Conservation (phyloP, 2,888 invertebrate species). For the Hydrotaea diabolus region DNA sequence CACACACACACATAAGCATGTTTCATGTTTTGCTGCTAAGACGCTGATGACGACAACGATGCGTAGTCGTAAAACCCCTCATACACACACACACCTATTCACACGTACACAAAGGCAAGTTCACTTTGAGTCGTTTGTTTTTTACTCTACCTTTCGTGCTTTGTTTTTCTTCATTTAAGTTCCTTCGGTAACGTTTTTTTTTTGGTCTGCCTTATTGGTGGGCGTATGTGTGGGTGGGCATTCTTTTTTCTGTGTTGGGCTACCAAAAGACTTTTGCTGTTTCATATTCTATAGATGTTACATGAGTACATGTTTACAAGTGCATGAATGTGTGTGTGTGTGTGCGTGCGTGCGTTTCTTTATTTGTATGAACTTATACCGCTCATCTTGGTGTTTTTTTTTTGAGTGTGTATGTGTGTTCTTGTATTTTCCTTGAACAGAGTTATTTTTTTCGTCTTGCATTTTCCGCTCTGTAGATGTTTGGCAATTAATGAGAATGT, state of each 20-base stretch:
- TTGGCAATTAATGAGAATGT: constrained; percentile 1
- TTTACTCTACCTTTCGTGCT: constrained; percentile 16
- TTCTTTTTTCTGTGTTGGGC: constrained; percentile 3
- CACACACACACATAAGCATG: too few species aligned
- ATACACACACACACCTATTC: background rate
- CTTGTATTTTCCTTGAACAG: background rate
- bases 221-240: background rate
- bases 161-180: constrained; percentile 41
- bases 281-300: background rate
- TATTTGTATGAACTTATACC: background rate
- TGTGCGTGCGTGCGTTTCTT: background rate
- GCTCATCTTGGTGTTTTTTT: too few species aligned
- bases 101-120: constrained; percentile 27
- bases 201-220: background rate
- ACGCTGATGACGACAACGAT: too few species aligned
- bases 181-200: constrained; percentile 35
- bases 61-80: too few species aligned
- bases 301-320: too few species aligned
- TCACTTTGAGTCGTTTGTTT: constrained; percentile 51
- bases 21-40: background rate
- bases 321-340: background rate
- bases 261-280: constrained; percentile 42
- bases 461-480: constrained; percentile 26
- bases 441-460: background rate
- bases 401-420: background rate